A percentile compares a stretch with the other conserved stretches of the same genome.
Evolutionary conservation across 2,888 invertebrate genomes (phyloP).

Genomic region (Plebejus melissa): DNA sequence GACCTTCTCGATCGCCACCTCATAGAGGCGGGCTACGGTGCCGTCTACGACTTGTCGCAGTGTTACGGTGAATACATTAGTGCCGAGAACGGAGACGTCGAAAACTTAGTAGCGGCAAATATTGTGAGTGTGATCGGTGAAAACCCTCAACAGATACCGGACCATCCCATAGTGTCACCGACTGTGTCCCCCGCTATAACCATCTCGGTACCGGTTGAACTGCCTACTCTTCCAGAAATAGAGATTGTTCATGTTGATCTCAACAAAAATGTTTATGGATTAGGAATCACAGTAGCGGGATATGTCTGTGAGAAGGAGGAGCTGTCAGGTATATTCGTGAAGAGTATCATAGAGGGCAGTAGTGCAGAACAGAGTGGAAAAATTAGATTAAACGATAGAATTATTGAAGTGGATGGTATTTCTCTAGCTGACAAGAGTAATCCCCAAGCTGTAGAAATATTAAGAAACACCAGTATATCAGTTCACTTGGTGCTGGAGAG

Average conservation of each 20-base stretch:
- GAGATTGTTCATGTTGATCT: constrained; percentile 94
- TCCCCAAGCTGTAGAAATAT: constrained; percentile 96
- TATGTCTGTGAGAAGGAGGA: constrained; percentile 99
- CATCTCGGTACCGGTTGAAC: constrained; percentile 70
- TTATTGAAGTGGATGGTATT: constrained; percentile 95
- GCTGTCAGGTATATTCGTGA: constrained; percentile 99
- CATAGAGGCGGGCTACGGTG: constrained; percentile 85
- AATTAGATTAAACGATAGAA: constrained; percentile 97
- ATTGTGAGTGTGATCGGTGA: constrained; percentile 65
- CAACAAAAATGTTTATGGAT: constrained; percentile 93
- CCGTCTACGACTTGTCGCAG: constrained; percentile 72
- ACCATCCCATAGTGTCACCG: constrained; percentile 59
- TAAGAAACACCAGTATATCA: constrained; percentile 94
- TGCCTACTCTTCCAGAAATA: constrained; percentile 89
- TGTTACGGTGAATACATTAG: constrained; percentile 63
- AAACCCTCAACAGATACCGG: constrained; percentile 65
- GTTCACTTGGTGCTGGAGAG: constrained; percentile 94
- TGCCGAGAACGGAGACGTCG: constrained; percentile 55
- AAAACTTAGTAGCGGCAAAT: constrained; percentile 58
- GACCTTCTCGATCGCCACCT: constrained; percentile 93
- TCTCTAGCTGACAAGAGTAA: constrained; percentile 95
- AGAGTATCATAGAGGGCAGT: constrained; percentile 97
- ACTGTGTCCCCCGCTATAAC: constrained; percentile 68
- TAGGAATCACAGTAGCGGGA: constrained; percentile 97
- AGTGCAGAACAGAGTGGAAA: constrained; percentile 95